A percentile compares a stretch with the other conserved stretches of the same genome.
These are phyloP conservation scores for Prorops nasuta DNA, from an alignment of 1,140 invertebrate genomes.

Conservation along the genomic window DNA sequence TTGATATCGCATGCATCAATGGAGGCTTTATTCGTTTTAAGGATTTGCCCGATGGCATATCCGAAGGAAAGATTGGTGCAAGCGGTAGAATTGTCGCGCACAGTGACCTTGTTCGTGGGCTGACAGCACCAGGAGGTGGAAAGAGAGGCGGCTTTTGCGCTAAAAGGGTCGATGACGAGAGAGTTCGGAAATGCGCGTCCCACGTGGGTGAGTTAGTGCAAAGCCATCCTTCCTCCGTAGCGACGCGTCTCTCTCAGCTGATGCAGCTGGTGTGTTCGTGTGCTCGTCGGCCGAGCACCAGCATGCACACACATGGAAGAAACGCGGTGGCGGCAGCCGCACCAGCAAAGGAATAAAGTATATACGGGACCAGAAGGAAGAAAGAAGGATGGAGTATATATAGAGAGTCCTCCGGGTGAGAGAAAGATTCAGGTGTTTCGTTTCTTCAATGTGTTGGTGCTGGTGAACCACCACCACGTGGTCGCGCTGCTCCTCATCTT, in stretches of 20 bases:
- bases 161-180: constrained; percentile 54
- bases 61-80: background rate
- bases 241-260: constrained; percentile 19
- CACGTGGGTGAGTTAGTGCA: constrained; percentile 45
- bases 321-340: background rate
- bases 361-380: constrained; percentile 7
- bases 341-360: constrained; percentile 6
- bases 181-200: constrained; percentile 47
- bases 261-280: too few species aligned
- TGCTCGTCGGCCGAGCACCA: too few species aligned
- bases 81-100: constrained; percentile 11
- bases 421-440: constrained; percentile 37
- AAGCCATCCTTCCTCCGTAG: constrained; percentile 40
- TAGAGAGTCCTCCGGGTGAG: background rate
- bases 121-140: constrained; percentile 22
- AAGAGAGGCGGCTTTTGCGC: constrained; percentile 33
- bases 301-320: too few species aligned
- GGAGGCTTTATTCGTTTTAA: too few species aligned
- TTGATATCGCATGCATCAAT: too few species aligned
- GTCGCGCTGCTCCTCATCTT: constrained; percentile 21
- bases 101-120: constrained; percentile 24
- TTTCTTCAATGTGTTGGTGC: constrained; percentile 31
- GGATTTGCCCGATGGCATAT: too few species aligned
- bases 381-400: constrained; percentile 3
- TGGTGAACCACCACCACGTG: constrained; percentile 25